Percentiles rank a stretch among this genome's conserved stretches.
Evolutionary conservation across 2,888 invertebrate species (phyloP).

Genomic region (Morpho helenor): DNA sequence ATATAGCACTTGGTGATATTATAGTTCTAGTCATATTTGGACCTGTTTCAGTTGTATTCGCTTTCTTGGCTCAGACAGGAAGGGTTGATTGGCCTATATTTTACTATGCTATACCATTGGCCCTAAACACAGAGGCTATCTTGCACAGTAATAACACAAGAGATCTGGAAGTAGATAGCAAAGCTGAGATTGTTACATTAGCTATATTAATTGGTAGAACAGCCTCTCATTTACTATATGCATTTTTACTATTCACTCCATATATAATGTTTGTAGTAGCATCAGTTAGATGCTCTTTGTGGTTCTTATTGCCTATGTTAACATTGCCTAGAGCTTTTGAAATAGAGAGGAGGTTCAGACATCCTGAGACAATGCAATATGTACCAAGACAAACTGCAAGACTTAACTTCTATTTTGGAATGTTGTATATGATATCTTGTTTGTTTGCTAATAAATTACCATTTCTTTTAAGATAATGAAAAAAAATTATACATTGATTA

Average conservation of each 20-base stretch:
- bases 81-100: constrained; percentile 94
- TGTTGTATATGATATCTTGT: constrained; percentile 92
- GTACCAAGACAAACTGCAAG: constrained; percentile 94
- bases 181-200: constrained; percentile 95
- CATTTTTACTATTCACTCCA: constrained; percentile 92
- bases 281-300: constrained; percentile 89
- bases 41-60: constrained; percentile 95
- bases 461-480: constrained; percentile 62
- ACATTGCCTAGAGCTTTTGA: constrained; percentile 94
- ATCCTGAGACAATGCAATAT: constrained; percentile 86
- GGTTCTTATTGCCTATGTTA: constrained; percentile 93
- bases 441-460: constrained; percentile 83
- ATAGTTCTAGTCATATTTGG: constrained; percentile 95
- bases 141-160: constrained; percentile 97
- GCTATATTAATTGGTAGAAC: constrained; percentile 96
- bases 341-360: constrained; percentile 93
- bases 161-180: constrained; percentile 92
- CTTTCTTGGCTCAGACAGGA: constrained; percentile 95
- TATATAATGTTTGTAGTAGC: constrained; percentile 94
- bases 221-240: constrained; percentile 94
- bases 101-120: constrained; percentile 95
- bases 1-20: constrained; percentile 96
- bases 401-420: constrained; percentile 93
- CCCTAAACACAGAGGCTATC: constrained; percentile 96
- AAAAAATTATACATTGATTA: constrained; percentile 8